Conservation (phyloP, 2,888 invertebrate species). For the Seira musarum region DNA sequence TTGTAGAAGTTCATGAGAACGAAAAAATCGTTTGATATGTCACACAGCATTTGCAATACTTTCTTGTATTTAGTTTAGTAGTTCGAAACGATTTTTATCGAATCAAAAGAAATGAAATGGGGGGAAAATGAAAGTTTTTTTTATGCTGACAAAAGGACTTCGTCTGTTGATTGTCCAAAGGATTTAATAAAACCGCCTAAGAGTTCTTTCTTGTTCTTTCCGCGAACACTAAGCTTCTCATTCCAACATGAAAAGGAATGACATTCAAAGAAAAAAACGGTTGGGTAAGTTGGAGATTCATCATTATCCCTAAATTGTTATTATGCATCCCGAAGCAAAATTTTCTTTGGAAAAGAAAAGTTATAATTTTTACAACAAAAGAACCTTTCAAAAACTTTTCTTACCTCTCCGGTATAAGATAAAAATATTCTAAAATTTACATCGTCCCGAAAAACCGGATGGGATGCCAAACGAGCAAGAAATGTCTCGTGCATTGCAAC, state of each 20-base stretch:
- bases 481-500: conserved; percentile 99
- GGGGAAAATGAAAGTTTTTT: conserved; percentile 97
- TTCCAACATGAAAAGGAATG: too few relatives aligned
- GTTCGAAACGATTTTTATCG: conserved; percentile 95
- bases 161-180: conserved; percentile 89
- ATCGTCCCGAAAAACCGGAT: conserved; percentile 94
- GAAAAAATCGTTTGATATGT: too few relatives aligned
- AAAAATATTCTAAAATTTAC: conserved; percentile 96
- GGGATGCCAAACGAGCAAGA: conserved; percentile 93
- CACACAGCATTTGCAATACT: too few relatives aligned
- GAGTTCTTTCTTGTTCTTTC: conserved; percentile 90
- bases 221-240: conserved; percentile 78
- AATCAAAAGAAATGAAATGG: conserved; percentile 94
- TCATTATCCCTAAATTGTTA: conserved; percentile 8
- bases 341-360: too few relatives aligned
- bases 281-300: conserved; percentile 1
- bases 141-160: conserved; percentile 94
- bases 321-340: too few relatives aligned
- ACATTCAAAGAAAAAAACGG: conserved; percentile 68
- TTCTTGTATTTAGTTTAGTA: too few relatives aligned
- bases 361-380: too few relatives aligned
- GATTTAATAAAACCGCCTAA: conserved; percentile 91
- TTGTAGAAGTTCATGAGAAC: too few relatives aligned
- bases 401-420: conserved; percentile 93
- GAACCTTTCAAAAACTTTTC: conserved; percentile 14